Evolutionary conservation across 2,888 invertebrate species (phyloP).

Genomic region (Stenodema calcarata): DNA sequence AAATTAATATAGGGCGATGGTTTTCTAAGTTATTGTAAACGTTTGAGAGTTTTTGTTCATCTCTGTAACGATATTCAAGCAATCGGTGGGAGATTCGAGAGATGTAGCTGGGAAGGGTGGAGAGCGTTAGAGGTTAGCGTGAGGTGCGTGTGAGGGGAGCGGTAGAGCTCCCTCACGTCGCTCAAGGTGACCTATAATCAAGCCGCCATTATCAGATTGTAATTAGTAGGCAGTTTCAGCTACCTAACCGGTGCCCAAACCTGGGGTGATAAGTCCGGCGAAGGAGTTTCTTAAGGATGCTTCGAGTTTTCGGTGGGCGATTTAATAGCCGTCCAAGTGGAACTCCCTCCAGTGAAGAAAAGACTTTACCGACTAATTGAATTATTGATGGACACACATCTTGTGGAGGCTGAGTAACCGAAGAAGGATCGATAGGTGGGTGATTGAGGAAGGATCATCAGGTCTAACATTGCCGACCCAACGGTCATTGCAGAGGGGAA

Average conservation of each 20-base stretch:
- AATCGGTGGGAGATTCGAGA: neutral
- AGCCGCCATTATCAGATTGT: constrained; percentile 9
- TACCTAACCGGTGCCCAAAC: neutral
- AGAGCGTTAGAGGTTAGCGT: neutral
- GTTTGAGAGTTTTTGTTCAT: neutral
- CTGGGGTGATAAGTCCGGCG: neutral
- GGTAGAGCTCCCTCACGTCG: neutral
- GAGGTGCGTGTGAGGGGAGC: neutral
- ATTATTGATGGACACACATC: constrained; percentile 7
- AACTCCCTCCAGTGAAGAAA: neutral
- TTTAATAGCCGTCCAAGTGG: neutral
- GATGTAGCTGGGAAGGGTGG: neutral
- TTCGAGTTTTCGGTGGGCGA: neutral
- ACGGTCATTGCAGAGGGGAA: neutral
- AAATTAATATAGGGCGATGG: neutral
- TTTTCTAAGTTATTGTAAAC: neutral
- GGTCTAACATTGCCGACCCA: neutral
- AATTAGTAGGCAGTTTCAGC: constrained; percentile 15
- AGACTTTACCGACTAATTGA: neutral
- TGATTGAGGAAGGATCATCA: neutral
- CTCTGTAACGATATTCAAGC: neutral
- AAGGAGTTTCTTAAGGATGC: neutral
- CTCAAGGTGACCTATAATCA: constrained; percentile 11
- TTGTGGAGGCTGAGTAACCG: neutral
- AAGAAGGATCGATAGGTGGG: neutral